These are phyloP conservation scores for Dipus sagitta DNA, from an alignment of 2,797 vertebrate species.

Conservation along the genomic window DNA sequence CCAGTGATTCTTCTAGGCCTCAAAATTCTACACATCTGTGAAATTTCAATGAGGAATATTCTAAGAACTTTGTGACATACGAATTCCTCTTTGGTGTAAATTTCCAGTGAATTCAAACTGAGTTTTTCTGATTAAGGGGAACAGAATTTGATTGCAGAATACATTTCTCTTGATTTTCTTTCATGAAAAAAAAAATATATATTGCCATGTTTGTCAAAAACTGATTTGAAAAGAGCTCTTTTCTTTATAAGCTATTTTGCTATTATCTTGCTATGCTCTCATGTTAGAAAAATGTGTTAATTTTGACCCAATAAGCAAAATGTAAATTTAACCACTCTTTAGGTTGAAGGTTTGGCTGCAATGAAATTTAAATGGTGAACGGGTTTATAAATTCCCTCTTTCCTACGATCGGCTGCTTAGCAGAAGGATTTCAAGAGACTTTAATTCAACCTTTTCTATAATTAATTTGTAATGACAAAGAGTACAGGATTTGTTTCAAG, in stretches of 20 bases:
- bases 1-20: conserved; percentile 57
- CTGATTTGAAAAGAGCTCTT: background rate
- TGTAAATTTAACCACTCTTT: conserved; percentile 42
- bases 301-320: conserved; percentile 60
- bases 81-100: conserved; percentile 56
- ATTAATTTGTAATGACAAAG: conserved; percentile 60
- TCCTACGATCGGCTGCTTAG: background rate
- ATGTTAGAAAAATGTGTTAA: conserved; percentile 50
- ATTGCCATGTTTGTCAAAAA: conserved; percentile 27
- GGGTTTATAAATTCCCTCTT: background rate
- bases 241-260: conserved; percentile 40
- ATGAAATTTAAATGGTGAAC: conserved; percentile 46
- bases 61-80: conserved; percentile 82
- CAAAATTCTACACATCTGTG: conserved; percentile 74
- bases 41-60: conserved; percentile 83
- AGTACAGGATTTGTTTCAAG: conserved; percentile 60
- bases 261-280: conserved; percentile 25
- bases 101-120: conserved; percentile 68
- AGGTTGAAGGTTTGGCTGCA: conserved; percentile 10
- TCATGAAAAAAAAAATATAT: background rate
- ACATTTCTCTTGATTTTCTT: conserved; percentile 20
- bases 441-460: conserved; percentile 44
- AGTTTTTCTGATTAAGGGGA: conserved; percentile 62
- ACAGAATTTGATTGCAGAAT: conserved; percentile 38
- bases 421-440: conserved; percentile 24